A percentile compares a stretch with the other conserved stretches of the same genome.
phyloP scores from a whole-genome alignment of 2,113 vertebrate genomes.

The Nycticryphes semicollaris region DNA sequence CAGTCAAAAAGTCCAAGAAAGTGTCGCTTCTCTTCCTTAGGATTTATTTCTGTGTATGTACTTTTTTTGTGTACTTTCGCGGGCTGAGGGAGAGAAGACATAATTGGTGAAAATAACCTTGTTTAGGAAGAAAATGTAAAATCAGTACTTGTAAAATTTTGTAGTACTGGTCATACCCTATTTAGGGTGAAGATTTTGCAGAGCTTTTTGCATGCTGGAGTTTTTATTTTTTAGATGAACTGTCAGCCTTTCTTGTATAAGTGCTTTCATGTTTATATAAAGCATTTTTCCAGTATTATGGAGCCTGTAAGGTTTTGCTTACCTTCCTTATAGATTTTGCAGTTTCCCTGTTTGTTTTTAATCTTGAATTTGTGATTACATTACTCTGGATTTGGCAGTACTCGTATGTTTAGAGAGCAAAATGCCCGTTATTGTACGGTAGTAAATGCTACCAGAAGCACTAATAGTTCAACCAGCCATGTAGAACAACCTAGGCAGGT shows the following conservation, averaged over 20 bases:
- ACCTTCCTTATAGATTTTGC: slow-evolving; percentile 5
- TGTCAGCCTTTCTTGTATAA: background rate
- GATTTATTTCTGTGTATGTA: background rate
- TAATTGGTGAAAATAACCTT: background rate
- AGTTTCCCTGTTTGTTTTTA: slow-evolving; percentile 2
- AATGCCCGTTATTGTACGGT: background rate
- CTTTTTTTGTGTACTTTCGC: background rate
- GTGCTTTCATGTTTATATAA: background rate
- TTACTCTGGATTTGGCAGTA: background rate
- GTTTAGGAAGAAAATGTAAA: background rate
- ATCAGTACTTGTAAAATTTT: background rate
- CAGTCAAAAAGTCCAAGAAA: background rate
- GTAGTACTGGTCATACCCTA: background rate
- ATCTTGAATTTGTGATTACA: background rate
- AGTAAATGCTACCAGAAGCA: background rate
- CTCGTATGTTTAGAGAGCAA: background rate
- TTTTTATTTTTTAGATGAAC: background rate
- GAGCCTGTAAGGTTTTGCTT: background rate
- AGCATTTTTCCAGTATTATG: background rate
- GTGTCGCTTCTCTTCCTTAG: background rate
- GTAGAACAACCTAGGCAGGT: background rate
- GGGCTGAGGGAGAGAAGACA: background rate
- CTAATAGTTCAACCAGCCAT: background rate
- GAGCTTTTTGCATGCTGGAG: background rate
- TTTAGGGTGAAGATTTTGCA: background rate